A percentile compares a stretch with the other conserved stretches of the same genome.
phyloP scores from a whole-genome alignment of 2,888 invertebrate species.

The Agriotes lineatus region DNA sequence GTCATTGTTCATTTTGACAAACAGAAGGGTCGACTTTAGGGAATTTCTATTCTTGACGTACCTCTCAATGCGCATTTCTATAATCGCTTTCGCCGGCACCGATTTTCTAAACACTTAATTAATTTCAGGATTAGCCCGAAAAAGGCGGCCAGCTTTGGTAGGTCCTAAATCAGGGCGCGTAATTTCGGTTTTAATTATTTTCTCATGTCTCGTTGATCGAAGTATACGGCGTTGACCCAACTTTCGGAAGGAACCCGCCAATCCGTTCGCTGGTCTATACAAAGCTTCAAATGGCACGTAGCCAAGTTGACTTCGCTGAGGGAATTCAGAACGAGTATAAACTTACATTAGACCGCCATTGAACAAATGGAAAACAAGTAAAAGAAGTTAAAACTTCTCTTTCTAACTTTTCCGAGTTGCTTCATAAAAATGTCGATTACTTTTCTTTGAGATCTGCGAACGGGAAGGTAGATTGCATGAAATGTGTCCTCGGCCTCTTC shows the following conservation, averaged over 20 bases:
- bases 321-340: slow-evolving; percentile 35
- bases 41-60: background rate
- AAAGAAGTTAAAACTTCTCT: slow-evolving; percentile 34
- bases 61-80: background rate
- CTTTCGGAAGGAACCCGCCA: slow-evolving; percentile 10
- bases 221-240: slow-evolving; percentile 1
- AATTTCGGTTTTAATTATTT: background rate
- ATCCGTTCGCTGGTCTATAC: slow-evolving; percentile 16
- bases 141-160: too few relatives aligned
- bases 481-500: background rate
- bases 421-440: slow-evolving; percentile 30
- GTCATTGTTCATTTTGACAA: slow-evolving; percentile 11
- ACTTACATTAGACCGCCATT: slow-evolving; percentile 36
- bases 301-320: slow-evolving; percentile 30
- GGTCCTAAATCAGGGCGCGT: too few relatives aligned
- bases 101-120: background rate
- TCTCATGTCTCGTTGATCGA: background rate
- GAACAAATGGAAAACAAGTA: slow-evolving; percentile 29
- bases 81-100: background rate
- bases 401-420: slow-evolving; percentile 17
- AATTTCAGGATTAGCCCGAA: too few relatives aligned
- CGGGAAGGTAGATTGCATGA: slow-evolving; percentile 13
- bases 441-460: slow-evolving; percentile 5
- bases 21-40: slow-evolving; percentile 8
- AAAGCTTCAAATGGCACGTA: slow-evolving; percentile 30